phyloP scores from a whole-genome alignment of 1,140 invertebrate species.

The Drosophila ananassae region DNA sequence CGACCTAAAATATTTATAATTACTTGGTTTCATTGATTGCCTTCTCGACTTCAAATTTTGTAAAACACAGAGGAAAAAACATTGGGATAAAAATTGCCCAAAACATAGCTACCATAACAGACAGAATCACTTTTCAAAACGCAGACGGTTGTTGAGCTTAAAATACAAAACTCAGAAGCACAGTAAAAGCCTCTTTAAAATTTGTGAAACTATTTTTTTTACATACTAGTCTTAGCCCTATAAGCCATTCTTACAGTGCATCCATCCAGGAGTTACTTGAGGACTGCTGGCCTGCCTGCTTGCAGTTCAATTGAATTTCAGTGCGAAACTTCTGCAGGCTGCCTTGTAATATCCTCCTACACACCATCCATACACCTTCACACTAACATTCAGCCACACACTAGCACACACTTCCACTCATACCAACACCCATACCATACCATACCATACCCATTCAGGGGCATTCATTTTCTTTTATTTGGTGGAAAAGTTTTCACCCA shows the following conservation, averaged over 20 bases:
- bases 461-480: slow-evolving; percentile 51
- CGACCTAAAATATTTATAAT: neutral
- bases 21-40: neutral
- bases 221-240: neutral
- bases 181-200: no score
- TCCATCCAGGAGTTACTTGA: slow-evolving; percentile 8
- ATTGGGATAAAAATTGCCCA: no score
- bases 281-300: slow-evolving; percentile 29
- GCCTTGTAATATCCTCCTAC: slow-evolving; percentile 7
- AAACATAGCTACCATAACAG: neutral
- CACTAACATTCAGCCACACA: neutral
- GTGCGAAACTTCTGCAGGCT: slow-evolving; percentile 42
- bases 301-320: slow-evolving; percentile 72
- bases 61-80: neutral
- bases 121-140: no score
- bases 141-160: no score
- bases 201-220: no score
- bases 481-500: slow-evolving; percentile 56
- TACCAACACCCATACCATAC: slow-evolving; percentile 1
- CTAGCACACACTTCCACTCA: slow-evolving; percentile 5
- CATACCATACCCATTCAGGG: slow-evolving; percentile 14
- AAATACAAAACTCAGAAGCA: no score
- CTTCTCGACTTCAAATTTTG: neutral
- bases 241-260: neutral
- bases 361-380: neutral